phyloP scores from a whole-genome alignment of 1,140 invertebrate genomes.

The Bombus ignitus region DNA sequence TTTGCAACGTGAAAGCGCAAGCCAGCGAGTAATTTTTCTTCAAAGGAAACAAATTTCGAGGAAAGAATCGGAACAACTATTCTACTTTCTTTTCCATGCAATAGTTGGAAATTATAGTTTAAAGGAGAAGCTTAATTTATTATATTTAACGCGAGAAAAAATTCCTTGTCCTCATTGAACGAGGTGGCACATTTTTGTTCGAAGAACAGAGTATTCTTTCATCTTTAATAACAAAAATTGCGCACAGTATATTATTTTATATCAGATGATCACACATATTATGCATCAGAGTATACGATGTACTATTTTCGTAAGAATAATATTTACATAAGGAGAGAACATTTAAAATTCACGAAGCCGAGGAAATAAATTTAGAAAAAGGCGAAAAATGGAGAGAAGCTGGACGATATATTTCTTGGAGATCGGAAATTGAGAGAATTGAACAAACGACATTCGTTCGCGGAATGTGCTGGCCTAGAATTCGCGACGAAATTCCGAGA shows the following conservation, averaged over 20 bases:
- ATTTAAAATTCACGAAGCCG: no score
- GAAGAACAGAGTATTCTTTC: no score
- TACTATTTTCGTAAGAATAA: no score
- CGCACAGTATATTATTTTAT: no score
- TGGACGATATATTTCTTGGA: background rate
- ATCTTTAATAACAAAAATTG: no score
- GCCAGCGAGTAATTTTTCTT: background rate
- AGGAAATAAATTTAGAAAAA: no score
- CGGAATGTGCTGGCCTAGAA: background rate
- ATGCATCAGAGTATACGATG: no score
- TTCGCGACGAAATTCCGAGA: background rate
- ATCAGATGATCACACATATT: no score
- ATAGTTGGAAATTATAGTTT: background rate
- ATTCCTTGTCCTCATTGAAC: fast-evolving
- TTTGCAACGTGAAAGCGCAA: background rate
- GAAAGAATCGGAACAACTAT: background rate
- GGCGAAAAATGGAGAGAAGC: no score
- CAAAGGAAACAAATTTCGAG: conserved; percentile 13
- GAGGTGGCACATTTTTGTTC: background rate
- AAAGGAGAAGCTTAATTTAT: background rate
- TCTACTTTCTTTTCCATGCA: fast-evolving
- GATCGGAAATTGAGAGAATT: background rate
- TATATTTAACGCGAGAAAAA: background rate
- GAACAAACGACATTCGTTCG: background rate
- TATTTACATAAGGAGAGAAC: no score